These are phyloP conservation scores for Mnemiopsis leidyi DNA, from an alignment of 37 sponge, comb jelly and placozoan species.

Conservation along the genomic window DNA sequence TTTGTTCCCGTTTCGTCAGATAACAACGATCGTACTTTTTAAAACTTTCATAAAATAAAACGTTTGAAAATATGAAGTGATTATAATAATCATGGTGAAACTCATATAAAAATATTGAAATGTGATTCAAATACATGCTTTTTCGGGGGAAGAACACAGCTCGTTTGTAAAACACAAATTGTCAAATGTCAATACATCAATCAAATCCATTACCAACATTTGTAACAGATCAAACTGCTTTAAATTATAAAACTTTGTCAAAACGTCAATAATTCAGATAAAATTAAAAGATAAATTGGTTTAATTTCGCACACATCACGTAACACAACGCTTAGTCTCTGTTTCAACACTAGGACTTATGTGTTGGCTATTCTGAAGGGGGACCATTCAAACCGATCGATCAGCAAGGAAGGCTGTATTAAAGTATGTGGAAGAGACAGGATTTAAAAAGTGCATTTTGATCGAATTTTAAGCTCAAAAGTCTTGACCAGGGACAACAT, in stretches of 20 bases:
- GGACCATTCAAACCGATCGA: no score
- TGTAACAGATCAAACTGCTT: background rate
- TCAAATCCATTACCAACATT: background rate
- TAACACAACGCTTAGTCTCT: background rate
- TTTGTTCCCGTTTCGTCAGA: background rate
- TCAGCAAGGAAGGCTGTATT: no score
- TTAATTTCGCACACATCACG: background rate
- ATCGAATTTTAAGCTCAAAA: no score
- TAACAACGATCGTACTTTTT: background rate
- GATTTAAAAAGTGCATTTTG: no score
- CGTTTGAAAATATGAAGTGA: background rate
- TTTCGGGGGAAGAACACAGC: background rate
- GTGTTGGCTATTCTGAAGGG: no score
- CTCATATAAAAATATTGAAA: background rate
- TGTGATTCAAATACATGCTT: constrained; percentile 35
- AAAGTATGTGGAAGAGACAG: no score
- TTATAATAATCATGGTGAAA: background rate
- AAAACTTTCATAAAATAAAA: background rate
- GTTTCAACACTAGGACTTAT: no score
- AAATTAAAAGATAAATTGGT: constrained; percentile 25
- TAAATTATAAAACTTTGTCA: constrained; percentile 41
- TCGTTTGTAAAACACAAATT: background rate
- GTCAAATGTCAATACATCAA: background rate
- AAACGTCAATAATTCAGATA: constrained; percentile 19
- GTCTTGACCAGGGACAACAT: no score